Conservation (phyloP, 2,797 vertebrate species). For the Phyllotis vaccarum region DNA sequence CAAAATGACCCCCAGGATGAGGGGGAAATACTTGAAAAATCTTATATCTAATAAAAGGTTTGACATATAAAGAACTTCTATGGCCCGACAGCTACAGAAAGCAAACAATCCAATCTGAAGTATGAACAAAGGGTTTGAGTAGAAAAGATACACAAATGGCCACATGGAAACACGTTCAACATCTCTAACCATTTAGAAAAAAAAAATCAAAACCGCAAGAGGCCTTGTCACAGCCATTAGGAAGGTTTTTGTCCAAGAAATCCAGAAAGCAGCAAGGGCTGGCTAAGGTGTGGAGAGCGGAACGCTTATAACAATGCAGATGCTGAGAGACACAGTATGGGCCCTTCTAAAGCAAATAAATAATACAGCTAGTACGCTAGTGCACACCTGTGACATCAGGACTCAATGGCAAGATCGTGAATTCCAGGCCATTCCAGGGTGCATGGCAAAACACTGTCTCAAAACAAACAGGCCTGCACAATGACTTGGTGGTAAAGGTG, state of each 20-base stretch:
- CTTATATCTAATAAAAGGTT: not conserved
- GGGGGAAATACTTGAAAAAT: constrained; percentile 49
- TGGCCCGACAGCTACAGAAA: constrained; percentile 42
- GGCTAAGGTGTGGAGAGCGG: not conserved
- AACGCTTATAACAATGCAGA: not conserved
- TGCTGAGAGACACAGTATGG: not conserved
- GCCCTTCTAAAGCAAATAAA: not conserved
- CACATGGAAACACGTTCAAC: not conserved
- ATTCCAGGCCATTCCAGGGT: not conserved
- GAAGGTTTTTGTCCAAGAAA: not conserved
- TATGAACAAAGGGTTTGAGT: not conserved
- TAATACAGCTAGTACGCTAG: not conserved
- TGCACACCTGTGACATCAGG: not conserved
- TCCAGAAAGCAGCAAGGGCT: constrained; percentile 11
- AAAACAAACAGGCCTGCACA: not conserved
- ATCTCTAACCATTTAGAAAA: constrained; percentile 13
- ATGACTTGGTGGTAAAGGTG: not conserved
- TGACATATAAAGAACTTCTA: constrained; percentile 5
- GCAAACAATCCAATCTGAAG: not conserved
- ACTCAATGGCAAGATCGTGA: not conserved
- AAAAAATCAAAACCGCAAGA: constrained; percentile 12
- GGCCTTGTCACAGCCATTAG: not conserved
- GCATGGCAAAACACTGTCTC: no score
- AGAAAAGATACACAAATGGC: not conserved
- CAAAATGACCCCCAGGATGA: constrained; percentile 4